phyloP scores from a whole-genome alignment of 2,888 invertebrate genomes.

The Dynastes grantii region DNA sequence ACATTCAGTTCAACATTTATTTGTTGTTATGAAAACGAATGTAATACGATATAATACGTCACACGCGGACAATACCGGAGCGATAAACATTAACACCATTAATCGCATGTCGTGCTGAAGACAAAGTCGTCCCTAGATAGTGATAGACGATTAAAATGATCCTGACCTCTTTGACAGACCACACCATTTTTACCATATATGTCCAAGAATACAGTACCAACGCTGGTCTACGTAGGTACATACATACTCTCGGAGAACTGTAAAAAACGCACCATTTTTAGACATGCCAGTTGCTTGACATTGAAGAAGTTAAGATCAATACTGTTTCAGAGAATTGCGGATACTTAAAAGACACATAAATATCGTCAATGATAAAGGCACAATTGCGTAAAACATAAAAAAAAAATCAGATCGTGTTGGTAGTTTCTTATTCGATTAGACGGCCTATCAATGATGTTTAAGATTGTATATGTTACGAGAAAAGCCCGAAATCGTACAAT shows the following conservation, averaged over 20 bases:
- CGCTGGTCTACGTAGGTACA: slow-evolving; percentile 24
- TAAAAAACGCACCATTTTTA: slow-evolving; percentile 34
- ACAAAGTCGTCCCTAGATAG: slow-evolving; percentile 42
- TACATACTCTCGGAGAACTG: not conserved
- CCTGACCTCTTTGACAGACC: slow-evolving; percentile 43
- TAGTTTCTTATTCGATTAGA: too few species aligned
- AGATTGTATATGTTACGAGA: too few species aligned
- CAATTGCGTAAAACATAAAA: too few species aligned
- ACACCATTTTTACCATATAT: slow-evolving; percentile 40
- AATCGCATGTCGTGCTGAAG: slow-evolving; percentile 10
- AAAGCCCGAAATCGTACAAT: too few species aligned
- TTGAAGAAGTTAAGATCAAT: slow-evolving; percentile 32
- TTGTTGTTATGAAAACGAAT: not conserved
- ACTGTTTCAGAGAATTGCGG: slow-evolving; percentile 7
- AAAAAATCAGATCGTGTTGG: too few species aligned
- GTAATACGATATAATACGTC: not conserved
- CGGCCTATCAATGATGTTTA: too few species aligned
- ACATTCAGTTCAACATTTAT: not conserved
- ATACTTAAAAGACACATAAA: slow-evolving; percentile 1
- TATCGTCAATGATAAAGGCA: not conserved
- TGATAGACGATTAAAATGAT: slow-evolving; percentile 30
- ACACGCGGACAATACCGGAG: not conserved
- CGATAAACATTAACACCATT: slow-evolving; percentile 38
- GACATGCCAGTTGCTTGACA: slow-evolving; percentile 34
- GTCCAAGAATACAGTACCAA: slow-evolving; percentile 30